A percentile compares a stretch with the other conserved stretches of the same genome.
Conservation (phyloP, 2,797 vertebrate species). For the Cyclura pinguis region DNA sequence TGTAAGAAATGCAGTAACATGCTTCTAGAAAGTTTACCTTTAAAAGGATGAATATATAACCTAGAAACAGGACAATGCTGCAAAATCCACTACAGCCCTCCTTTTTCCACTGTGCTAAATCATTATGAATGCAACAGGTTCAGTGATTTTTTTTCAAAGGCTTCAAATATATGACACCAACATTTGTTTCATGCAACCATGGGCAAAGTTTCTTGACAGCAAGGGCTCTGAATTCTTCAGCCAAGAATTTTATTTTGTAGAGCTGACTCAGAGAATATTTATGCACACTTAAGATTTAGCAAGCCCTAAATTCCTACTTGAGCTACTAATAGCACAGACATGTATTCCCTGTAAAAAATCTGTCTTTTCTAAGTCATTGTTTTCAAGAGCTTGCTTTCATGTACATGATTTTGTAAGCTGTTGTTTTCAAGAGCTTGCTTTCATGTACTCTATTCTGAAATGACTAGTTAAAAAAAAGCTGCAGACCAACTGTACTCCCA, state of each 20-base stretch:
- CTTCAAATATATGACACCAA: constrained; percentile 12
- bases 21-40: constrained; percentile 33
- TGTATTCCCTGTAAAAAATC: not conserved
- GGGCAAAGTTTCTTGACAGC: constrained; percentile 8
- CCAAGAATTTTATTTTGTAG: constrained; percentile 18
- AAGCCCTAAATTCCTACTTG: constrained; percentile 1
- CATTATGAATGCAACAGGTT: not conserved
- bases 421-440: constrained; percentile 33
- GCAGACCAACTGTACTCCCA: constrained; percentile 4
- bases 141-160: constrained; percentile 6
- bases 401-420: not conserved
- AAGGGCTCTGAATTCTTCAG: fast-evolving
- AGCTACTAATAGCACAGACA: not conserved
- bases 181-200: constrained; percentile 7
- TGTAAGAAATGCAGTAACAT: not conserved
- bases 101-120: fast-evolving
- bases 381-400: constrained; percentile 30
- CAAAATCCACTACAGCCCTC: not conserved
- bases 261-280: constrained; percentile 14
- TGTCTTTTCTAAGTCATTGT: not conserved
- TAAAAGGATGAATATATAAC: not conserved
- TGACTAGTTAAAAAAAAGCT: constrained; percentile 28
- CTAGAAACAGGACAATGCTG: not conserved
- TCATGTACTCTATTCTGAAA: constrained; percentile 8
- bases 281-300: constrained; percentile 6